Percentiles rank a stretch among this genome's conserved stretches.
Conservation (phyloP, 2,888 invertebrate species). For the Brachypterus glaber region DNA sequence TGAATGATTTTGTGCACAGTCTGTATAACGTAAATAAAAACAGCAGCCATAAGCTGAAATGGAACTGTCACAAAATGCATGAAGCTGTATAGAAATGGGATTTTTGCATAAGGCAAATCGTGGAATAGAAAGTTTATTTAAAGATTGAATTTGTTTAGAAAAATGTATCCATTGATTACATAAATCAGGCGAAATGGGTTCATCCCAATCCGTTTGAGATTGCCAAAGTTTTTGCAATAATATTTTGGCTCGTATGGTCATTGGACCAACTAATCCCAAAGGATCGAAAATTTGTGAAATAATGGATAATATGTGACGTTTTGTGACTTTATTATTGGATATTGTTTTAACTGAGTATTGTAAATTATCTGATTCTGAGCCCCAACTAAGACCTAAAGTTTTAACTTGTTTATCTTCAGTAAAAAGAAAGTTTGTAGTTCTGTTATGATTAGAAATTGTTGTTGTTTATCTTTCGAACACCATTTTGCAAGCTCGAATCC, state of each 20-base stretch:
- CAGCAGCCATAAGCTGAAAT: conserved; percentile 23
- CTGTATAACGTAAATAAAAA: conserved; percentile 20
- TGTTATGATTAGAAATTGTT: no score
- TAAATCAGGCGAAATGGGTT: conserved; percentile 2
- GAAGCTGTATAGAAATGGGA: conserved; percentile 14
- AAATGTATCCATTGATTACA: conserved; percentile 6
- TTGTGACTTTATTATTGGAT: neutral
- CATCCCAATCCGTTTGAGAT: neutral
- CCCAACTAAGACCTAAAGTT: neutral
- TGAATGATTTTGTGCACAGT: conserved; percentile 5
- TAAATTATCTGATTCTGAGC: neutral
- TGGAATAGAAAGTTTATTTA: conserved; percentile 15
- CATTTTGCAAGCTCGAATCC: neutral
- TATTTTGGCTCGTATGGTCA: neutral
- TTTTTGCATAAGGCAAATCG: conserved; percentile 9
- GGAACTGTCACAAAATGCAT: conserved; percentile 22
- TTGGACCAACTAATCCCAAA: neutral
- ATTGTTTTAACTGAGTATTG: neutral
- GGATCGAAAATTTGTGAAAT: neutral
- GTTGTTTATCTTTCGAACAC: neutral
- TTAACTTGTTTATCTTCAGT: neutral
- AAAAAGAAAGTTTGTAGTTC: neutral
- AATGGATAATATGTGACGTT: neutral
- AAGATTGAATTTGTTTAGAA: neutral
- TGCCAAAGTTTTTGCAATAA: neutral